Evolutionary conservation across 2,888 invertebrate genomes (phyloP).

Genomic region (Trichopria drosophilae): DNA sequence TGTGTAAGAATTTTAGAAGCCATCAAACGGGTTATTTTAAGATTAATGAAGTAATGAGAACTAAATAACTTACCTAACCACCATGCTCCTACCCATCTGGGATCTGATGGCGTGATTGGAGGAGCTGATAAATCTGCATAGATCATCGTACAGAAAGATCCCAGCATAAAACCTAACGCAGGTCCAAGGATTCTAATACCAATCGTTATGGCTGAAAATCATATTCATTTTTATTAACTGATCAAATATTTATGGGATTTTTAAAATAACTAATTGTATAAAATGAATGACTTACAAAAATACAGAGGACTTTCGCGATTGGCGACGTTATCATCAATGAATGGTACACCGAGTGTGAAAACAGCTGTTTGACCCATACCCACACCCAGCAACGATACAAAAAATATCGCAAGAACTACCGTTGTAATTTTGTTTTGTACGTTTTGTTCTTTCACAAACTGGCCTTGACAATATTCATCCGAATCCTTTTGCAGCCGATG

Average conservation of each 20-base stretch:
- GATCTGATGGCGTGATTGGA: conserved; percentile 76
- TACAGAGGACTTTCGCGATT: conserved; percentile 89
- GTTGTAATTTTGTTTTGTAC: conserved; percentile 77
- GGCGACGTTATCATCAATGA: conserved; percentile 91
- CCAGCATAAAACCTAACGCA: conserved; percentile 85
- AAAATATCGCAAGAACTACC: conserved; percentile 84
- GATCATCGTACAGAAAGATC: conserved; percentile 84
- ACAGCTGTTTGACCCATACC: conserved; percentile 93
- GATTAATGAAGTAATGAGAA: not conserved
- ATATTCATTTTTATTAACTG: not conserved
- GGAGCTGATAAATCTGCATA: conserved; percentile 80
- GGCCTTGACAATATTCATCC: conserved; percentile 63
- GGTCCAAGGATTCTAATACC: conserved; percentile 90
- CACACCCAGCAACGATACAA: conserved; percentile 82
- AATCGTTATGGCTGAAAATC: conserved; percentile 78
- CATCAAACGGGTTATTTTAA: not conserved
- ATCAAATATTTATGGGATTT: conserved; percentile 9
- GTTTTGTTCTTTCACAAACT: conserved; percentile 67
- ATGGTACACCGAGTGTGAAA: conserved; percentile 89
- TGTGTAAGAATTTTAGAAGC: not conserved
- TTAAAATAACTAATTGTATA: not conserved
- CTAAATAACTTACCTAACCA: conserved; percentile 77
- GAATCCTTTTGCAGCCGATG: conserved; percentile 40
- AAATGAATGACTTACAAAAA: conserved; percentile 71
- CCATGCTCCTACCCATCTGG: conserved; percentile 96